These are phyloP conservation scores for Fabriciana adippe DNA, from an alignment of 2,888 invertebrate genomes.

Conservation along the genomic window DNA sequence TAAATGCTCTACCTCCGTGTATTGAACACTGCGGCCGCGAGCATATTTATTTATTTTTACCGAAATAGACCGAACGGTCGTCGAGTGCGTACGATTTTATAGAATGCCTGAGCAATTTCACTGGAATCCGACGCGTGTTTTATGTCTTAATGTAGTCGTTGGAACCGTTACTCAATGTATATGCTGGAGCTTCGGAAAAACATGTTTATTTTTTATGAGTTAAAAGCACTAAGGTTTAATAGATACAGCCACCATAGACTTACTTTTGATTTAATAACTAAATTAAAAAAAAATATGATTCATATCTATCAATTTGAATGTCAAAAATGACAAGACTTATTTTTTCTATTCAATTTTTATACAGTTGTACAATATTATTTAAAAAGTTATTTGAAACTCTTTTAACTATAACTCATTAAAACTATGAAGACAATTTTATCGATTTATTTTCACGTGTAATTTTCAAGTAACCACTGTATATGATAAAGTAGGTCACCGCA, in stretches of 20 bases:
- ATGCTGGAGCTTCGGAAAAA: background rate
- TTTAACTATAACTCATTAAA: no score
- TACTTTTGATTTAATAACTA: no score
- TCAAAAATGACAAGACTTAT: no score
- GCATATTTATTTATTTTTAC: slow-evolving; percentile 81
- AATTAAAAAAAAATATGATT: no score
- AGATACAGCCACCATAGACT: no score
- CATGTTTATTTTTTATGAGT: no score
- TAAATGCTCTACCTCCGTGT: slow-evolving; percentile 17
- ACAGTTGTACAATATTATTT: no score
- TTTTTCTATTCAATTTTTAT: no score
- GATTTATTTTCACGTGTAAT: slow-evolving; percentile 13
- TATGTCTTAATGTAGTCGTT: slow-evolving; percentile 72
- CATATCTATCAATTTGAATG: no score
- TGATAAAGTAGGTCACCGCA: slow-evolving; percentile 54
- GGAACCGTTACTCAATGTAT: slow-evolving; percentile 47
- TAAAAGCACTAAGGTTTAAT: no score
- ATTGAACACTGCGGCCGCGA: slow-evolving; percentile 55
- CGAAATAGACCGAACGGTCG: slow-evolving; percentile 78
- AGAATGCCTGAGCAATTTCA: slow-evolving; percentile 68
- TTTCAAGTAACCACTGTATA: slow-evolving; percentile 20
- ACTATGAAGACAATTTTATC: background rate
- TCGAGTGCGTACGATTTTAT: slow-evolving; percentile 71
- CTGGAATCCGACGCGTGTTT: slow-evolving; percentile 71
- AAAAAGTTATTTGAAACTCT: no score